These are phyloP conservation scores for Orthosia incerta DNA, from an alignment of 2,888 invertebrate species.

Conservation along the genomic window DNA sequence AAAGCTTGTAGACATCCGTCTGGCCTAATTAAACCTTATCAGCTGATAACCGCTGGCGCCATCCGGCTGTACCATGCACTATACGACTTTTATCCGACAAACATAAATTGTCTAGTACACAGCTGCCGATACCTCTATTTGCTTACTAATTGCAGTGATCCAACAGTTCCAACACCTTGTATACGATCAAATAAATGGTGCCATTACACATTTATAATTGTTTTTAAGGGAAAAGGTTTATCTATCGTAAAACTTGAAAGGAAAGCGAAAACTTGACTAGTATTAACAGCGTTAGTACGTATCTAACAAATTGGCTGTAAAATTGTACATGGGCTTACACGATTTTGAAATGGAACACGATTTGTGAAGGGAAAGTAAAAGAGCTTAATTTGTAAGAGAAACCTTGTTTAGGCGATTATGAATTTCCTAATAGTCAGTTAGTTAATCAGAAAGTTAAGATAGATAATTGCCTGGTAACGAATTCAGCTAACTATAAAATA, in stretches of 20 bases:
- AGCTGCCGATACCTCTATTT: constrained; percentile 38
- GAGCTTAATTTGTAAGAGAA: not conserved
- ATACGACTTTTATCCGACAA: constrained; percentile 48
- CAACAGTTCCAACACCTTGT: constrained; percentile 48
- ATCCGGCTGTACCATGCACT: constrained; percentile 56
- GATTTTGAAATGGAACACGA: constrained; percentile 5
- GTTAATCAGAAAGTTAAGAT: not conserved
- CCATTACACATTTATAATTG: constrained; percentile 28
- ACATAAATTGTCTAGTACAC: constrained; percentile 41
- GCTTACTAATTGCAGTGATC: constrained; percentile 44
- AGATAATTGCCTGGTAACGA: not conserved
- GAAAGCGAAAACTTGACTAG: constrained; percentile 14
- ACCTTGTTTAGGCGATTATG: not conserved
- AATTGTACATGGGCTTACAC: not conserved
- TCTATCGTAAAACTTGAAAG: not conserved
- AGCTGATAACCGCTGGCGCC: constrained; percentile 79
- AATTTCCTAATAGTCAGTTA: not conserved
- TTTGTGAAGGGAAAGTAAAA: constrained; percentile 9
- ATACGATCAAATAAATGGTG: constrained; percentile 8
- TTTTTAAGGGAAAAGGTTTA: constrained; percentile 3
- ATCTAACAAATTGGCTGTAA: constrained; percentile 5
- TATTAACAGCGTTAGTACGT: too few relatives aligned
- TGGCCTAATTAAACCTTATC: constrained; percentile 77
- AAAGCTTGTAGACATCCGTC: constrained; percentile 57
- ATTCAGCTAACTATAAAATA: not conserved